Base-by-base conservation (phyloP, 1,140 invertebrate genomes). In the Cataglyphis hispanica region DNA sequence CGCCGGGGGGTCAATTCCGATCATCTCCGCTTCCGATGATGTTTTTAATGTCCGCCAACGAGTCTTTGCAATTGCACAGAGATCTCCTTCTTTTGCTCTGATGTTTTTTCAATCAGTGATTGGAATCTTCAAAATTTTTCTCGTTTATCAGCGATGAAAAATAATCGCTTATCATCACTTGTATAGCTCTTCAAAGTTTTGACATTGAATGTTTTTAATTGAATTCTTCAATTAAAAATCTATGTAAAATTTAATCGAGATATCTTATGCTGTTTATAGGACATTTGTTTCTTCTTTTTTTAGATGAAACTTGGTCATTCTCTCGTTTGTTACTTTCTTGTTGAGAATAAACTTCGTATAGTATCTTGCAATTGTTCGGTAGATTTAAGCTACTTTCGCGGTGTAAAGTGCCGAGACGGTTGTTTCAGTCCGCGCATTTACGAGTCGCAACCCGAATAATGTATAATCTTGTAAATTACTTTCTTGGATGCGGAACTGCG, bases 381-480 rank as follows among this genome's bases (percentile, higher is more conserved):
- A 80, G 37, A 19, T 72, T 72, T 56, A 60, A 72, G 19, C 22
- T 27, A 40, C 31, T 37, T 22, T 72, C n/a, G 53, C 67, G 37
- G 27, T 50, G 46, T 72, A 40, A 80, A 81, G 60, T n/a, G 22
- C 1, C 53, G 67, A 60, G 31, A 22, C 25, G 53, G 34, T 46
- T 53, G 27, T 83, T 81, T 16, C 53, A 31, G 53, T 61, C 37
- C 46, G 31, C 25, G 78, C 37, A 43, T 60, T 58, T 70, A 70
- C 66, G 37, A 50, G 11, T 43, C 66, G 53, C 66, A 25, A 27
- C 31, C 13, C 53, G 53, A 83, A 83, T 83, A 83, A 83, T 83
- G 37, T 27, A 83, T 83, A 83, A 83, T 72, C 53, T 34, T 56
- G 66, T 60, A 69, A 70, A 70, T 70, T 70, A 60, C 53, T 60